Conservation (phyloP, 1,140 invertebrate species). For the Drosophila melanica region DNA sequence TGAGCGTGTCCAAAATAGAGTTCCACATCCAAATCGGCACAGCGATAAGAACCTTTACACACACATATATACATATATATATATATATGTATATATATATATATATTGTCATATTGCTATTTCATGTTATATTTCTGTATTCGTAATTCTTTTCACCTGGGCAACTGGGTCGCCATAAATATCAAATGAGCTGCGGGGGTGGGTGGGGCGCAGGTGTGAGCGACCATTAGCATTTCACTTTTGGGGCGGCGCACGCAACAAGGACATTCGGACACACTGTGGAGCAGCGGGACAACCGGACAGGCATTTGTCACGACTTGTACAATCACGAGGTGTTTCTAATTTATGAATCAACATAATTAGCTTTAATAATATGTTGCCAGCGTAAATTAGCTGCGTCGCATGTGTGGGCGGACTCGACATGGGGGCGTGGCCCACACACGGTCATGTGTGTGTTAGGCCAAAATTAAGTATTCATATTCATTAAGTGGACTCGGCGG, state of each 20-base stretch:
- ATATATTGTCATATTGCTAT: conserved; percentile 1
- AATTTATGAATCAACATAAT: conserved; percentile 80
- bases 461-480: conserved; percentile 50
- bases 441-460: conserved; percentile 25
- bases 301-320: conserved; percentile 59
- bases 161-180: conserved; percentile 23
- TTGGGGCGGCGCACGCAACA: conserved; percentile 31
- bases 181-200: background rate
- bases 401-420: background rate
- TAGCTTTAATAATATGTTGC: conserved; percentile 67
- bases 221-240: conserved; percentile 26
- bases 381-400: conserved; percentile 47
- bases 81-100: conserved; percentile 15
- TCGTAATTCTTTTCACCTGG: background rate
- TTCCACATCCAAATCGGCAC: too few species aligned
- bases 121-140: background rate
- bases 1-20: too few species aligned
- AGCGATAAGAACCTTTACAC: too few species aligned
- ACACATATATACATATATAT: background rate
- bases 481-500: conserved; percentile 9
- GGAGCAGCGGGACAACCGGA: background rate
- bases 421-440: background rate
- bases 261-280: background rate
- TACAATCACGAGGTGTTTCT: conserved; percentile 75
- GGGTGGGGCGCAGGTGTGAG: conserved; percentile 5